phyloP scores from a whole-genome alignment of 2,113 vertebrate genomes.

The Gallinago media region DNA sequence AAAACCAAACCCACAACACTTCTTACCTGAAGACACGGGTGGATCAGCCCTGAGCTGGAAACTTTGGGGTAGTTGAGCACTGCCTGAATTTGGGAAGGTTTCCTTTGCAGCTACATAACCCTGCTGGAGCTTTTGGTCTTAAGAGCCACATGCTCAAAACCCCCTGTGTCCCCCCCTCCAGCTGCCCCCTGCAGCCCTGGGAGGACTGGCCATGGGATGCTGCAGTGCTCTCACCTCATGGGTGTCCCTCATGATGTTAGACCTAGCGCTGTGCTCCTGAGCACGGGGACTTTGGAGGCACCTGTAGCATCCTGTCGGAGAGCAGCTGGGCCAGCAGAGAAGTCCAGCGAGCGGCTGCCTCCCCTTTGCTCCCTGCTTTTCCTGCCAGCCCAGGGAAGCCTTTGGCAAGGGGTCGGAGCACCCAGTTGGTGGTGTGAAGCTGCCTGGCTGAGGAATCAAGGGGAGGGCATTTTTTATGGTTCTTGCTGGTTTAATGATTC shows the following conservation, averaged over 20 bases:
- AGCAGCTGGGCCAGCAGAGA: neutral
- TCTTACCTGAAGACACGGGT: neutral
- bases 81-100: neutral
- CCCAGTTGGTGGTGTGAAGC: neutral
- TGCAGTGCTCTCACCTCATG: neutral
- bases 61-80: neutral
- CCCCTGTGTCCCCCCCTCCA: rapidly evolving
- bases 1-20: neutral
- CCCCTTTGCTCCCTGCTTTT: neutral
- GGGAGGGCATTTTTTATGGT: neutral
- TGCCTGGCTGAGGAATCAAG: neutral
- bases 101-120: neutral
- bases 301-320: neutral
- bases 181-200: neutral
- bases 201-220: neutral
- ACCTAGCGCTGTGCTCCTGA: neutral
- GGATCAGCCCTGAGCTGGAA: neutral
- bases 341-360: neutral
- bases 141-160: rapidly evolving
- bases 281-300: neutral
- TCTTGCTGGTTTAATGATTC: neutral
- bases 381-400: neutral
- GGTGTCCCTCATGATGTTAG: neutral
- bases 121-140: neutral
- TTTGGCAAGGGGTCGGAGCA: neutral